Evolutionary conservation across 2,797 vertebrate species (phyloP).

Genomic region (Hephaestus fuliginosus): DNA sequence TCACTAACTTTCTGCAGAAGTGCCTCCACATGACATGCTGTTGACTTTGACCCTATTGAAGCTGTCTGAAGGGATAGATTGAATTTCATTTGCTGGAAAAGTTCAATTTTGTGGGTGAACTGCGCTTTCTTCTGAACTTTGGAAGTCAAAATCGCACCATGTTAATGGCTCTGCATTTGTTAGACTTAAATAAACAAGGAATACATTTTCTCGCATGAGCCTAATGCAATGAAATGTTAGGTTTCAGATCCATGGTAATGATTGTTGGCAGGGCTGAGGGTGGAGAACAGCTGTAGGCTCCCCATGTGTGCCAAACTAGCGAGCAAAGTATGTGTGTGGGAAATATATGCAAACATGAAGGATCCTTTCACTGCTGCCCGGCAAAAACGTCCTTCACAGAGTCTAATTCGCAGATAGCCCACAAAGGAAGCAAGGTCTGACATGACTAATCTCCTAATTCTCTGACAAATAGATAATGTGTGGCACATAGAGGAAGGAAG

Average conservation of each 20-base stretch:
- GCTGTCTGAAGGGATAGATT: slow-evolving; percentile 57
- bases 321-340: slow-evolving; percentile 61
- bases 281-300: slow-evolving; percentile 71
- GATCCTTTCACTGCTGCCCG: slow-evolving; percentile 61
- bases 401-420: slow-evolving; percentile 70
- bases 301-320: slow-evolving; percentile 51
- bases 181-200: slow-evolving; percentile 66
- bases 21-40: slow-evolving; percentile 73
- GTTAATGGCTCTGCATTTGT: slow-evolving; percentile 56
- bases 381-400: slow-evolving; percentile 72
- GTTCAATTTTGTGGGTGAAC: slow-evolving; percentile 59
- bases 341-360: slow-evolving; percentile 70
- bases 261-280: slow-evolving; percentile 64
- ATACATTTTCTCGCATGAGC: slow-evolving; percentile 52
- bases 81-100: slow-evolving; percentile 66
- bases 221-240: slow-evolving; percentile 56
- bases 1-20: slow-evolving; percentile 72
- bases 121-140: slow-evolving; percentile 42
- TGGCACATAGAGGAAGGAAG: slow-evolving; percentile 33
- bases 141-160: slow-evolving; percentile 47
- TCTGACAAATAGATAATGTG: slow-evolving; percentile 76
- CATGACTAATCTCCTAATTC: slow-evolving; percentile 78
- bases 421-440: slow-evolving; percentile 72
- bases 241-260: slow-evolving; percentile 59
- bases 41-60: slow-evolving; percentile 69